Percentiles rank a stretch among this genome's conserved stretches.
These are phyloP conservation scores for Lipotes vexillifer DNA, from an alignment of 2,113 vertebrate genomes.

Conservation along the genomic window DNA sequence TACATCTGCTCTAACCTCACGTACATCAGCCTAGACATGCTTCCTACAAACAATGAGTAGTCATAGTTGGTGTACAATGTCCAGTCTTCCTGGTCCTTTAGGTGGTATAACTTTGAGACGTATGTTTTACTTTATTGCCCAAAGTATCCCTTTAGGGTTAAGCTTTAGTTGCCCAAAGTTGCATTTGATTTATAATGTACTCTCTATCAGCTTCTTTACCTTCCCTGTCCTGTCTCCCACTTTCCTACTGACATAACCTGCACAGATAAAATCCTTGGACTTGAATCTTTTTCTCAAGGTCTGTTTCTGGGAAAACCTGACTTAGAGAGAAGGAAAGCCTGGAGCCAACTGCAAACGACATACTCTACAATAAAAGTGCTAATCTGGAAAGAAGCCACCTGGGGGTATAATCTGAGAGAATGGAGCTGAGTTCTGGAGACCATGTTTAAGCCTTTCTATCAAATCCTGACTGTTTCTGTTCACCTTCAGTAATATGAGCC, in stretches of 20 bases:
- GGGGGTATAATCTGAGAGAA: not conserved
- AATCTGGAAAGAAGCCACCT: not conserved
- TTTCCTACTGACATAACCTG: not conserved
- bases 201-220: not conserved
- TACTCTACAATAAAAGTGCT: not conserved
- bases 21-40: not conserved
- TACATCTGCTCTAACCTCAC: not conserved
- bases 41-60: not conserved
- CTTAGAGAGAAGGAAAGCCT: not conserved
- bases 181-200: not conserved
- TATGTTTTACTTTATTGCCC: not conserved
- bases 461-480: not conserved
- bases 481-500: not conserved
- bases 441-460: not conserved
- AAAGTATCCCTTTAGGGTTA: not conserved
- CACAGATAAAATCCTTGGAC: not conserved
- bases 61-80: not conserved
- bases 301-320: not conserved
- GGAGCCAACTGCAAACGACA: not conserved
- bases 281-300: not conserved
- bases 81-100: not conserved
- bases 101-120: not conserved
- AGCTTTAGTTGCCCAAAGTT: not conserved
- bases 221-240: not conserved
- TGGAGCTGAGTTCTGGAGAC: not conserved